Conservation (phyloP, 2,797 vertebrate species). For the Manis pentadactyla region DNA sequence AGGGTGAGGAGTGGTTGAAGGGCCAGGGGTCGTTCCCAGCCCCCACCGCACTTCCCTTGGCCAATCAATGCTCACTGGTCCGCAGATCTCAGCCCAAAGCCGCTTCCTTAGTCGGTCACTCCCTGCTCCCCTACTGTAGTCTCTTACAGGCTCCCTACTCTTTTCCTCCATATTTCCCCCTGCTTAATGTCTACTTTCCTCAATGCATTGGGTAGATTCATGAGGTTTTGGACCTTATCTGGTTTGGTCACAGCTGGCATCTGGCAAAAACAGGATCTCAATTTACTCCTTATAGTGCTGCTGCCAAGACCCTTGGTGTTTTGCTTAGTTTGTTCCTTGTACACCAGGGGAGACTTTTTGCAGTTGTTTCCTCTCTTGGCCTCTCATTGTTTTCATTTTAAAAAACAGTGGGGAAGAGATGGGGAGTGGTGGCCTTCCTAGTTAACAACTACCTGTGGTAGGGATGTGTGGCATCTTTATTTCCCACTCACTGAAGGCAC, state of each 20-base stretch:
- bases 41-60: too few species aligned
- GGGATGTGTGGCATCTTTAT: background rate
- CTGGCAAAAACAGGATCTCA: background rate
- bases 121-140: background rate
- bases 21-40: background rate
- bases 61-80: background rate
- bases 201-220: background rate
- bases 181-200: background rate
- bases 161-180: background rate
- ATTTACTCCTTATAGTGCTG: background rate
- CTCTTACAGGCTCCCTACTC: background rate
- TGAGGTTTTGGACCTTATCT: background rate
- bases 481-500: background rate
- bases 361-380: background rate
- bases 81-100: background rate
- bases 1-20: background rate
- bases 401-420: background rate
- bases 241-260: background rate
- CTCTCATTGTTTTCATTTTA: background rate
- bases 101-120: background rate
- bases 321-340: background rate
- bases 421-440: background rate
- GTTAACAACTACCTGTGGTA: too few species aligned
- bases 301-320: too few species aligned
- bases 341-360: background rate